Conservation (phyloP, 2,888 invertebrate genomes). For the Ophion slaviceki region DNA sequence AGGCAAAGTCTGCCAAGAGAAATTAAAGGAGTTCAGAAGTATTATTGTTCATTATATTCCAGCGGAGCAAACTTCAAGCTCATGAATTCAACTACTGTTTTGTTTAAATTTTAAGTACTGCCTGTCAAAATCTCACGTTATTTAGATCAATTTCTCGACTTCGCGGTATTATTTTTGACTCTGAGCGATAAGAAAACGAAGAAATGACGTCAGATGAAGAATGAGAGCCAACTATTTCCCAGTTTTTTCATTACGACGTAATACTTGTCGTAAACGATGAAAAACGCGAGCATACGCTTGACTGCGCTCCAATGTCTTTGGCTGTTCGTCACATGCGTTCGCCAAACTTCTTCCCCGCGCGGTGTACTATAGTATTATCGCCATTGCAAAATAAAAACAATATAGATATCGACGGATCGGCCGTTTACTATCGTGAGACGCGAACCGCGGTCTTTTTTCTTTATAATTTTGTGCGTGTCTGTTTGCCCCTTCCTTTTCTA, state of each 20-base stretch:
- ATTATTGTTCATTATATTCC: too few species aligned
- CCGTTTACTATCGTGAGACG: conserved; percentile 13
- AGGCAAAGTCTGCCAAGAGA: too few species aligned
- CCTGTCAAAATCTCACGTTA: background rate
- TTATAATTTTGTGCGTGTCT: background rate
- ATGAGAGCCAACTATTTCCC: conserved; percentile 21
- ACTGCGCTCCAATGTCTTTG: conserved; percentile 75
- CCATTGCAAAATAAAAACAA: background rate
- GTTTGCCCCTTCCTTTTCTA: conserved; percentile 11
- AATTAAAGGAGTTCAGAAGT: too few species aligned
- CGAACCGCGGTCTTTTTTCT: too few species aligned
- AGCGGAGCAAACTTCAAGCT: too few species aligned
- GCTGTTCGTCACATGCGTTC: conserved; percentile 73
- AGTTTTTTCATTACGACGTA: conserved; percentile 16
- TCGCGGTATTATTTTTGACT: conserved; percentile 21
- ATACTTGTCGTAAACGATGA: conserved; percentile 9
- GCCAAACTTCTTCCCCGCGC: background rate
- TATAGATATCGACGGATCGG: background rate
- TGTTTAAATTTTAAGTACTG: background rate
- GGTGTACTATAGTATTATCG: background rate
- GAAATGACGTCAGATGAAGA: conserved; percentile 42
- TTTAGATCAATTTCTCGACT: background rate
- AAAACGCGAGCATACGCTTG: conserved; percentile 50
- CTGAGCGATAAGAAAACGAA: conserved; percentile 7
- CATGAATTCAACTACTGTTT: too few species aligned